phyloP scores from a whole-genome alignment of 2,113 vertebrate species.

The Chrysemys picta region DNA sequence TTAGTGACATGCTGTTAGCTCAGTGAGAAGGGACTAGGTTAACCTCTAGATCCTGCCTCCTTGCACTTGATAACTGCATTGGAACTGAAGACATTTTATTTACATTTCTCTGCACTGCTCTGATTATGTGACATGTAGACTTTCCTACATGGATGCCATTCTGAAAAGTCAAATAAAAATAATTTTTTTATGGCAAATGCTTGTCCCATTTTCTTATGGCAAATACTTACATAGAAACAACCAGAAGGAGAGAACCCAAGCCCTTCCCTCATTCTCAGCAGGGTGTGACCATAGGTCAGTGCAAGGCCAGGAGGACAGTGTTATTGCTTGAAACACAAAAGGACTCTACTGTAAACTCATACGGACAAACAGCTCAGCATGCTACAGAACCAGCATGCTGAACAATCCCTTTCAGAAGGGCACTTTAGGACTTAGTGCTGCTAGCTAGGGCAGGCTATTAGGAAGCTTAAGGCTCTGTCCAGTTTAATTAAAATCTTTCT shows the following conservation, averaged over 20 bases:
- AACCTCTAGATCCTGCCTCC: background rate
- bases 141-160: background rate
- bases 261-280: background rate
- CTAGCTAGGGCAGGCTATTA: background rate
- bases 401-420: background rate
- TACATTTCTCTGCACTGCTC: background rate
- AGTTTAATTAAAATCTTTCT: slow-evolving; percentile 48
- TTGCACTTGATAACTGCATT: background rate
- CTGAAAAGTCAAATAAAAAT: background rate
- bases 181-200: background rate
- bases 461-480: slow-evolving; percentile 49
- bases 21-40: background rate
- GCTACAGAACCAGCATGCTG: background rate
- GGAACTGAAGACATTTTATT: background rate
- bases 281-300: slow-evolving; percentile 2
- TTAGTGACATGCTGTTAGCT: background rate
- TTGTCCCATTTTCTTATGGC: too few species aligned
- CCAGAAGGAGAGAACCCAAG: background rate
- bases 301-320: background rate
- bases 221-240: background rate
- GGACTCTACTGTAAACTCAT: background rate
- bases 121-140: background rate
- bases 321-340: background rate
- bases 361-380: background rate
- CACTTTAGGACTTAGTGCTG: slow-evolving; percentile 8